Conservation (phyloP, 2,113 vertebrate species). For the Etheostoma cragini region DNA sequence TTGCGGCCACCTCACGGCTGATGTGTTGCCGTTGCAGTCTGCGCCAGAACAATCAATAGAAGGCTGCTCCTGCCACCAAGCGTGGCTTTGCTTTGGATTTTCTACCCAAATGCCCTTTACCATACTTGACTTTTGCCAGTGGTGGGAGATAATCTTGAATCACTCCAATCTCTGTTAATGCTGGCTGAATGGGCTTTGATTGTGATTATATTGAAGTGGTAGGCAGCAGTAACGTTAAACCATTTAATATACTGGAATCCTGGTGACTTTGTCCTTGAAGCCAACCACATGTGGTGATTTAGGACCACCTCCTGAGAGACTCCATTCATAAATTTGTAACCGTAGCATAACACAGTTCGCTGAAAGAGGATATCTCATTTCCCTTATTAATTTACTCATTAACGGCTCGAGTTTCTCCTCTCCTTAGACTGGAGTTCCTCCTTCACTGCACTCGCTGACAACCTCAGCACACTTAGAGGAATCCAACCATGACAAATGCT, state of each 20-base stretch:
- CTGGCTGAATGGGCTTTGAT: slow-evolving; percentile 55
- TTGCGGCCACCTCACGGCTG: slow-evolving; percentile 35
- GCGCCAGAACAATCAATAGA: slow-evolving; percentile 63
- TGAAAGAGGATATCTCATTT: slow-evolving; percentile 53
- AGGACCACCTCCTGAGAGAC: slow-evolving; percentile 36
- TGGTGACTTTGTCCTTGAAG: slow-evolving; percentile 62
- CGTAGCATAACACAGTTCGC: neutral
- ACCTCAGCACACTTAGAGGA: slow-evolving; percentile 55
- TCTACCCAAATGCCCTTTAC: slow-evolving; percentile 53
- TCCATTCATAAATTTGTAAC: slow-evolving; percentile 65
- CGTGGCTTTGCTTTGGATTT: slow-evolving; percentile 46
- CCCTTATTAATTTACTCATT: slow-evolving; percentile 68
- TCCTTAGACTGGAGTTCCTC: slow-evolving; percentile 38
- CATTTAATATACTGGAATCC: slow-evolving; percentile 58
- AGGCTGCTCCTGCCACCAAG: slow-evolving; percentile 45
- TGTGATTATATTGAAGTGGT: slow-evolving; percentile 64
- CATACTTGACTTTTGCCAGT: slow-evolving; percentile 49
- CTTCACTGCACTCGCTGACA: slow-evolving; percentile 51
- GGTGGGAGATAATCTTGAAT: slow-evolving; percentile 65
- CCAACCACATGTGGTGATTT: slow-evolving; percentile 42
- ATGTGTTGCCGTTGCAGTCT: slow-evolving; percentile 2
- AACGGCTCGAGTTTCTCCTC: slow-evolving; percentile 35
- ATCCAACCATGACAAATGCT: slow-evolving; percentile 61
- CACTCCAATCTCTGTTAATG: slow-evolving; percentile 70
- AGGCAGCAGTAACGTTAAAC: slow-evolving; percentile 15